Conservation (phyloP, 2,888 invertebrate genomes). For the Stenodema calcarata region DNA sequence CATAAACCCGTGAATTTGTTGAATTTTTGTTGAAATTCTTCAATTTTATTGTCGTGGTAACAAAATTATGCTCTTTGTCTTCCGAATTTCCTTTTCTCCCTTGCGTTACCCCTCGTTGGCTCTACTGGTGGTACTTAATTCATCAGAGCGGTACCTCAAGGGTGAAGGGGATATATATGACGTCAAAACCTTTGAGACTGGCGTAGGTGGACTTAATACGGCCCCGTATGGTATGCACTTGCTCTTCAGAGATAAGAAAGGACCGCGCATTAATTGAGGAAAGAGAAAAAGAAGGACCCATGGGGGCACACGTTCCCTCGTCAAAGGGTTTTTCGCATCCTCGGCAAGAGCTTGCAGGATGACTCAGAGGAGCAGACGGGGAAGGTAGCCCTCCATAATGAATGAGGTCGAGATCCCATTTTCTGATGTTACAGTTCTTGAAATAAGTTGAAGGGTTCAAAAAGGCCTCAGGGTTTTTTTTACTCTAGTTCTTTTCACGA, state of each 20-base stretch:
- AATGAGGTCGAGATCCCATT: not conserved
- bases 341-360: not conserved
- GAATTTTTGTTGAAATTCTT: too few species aligned
- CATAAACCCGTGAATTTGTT: too few species aligned
- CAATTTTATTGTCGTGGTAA: too few species aligned
- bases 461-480: not conserved
- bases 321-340: not conserved
- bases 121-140: too few species aligned
- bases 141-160: too few species aligned
- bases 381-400: not conserved
- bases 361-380: not conserved
- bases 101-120: too few species aligned
- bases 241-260: not conserved
- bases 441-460: not conserved
- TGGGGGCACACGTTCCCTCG: not conserved
- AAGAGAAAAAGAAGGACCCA: not conserved
- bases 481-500: not conserved
- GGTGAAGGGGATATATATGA: too few species aligned
- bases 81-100: too few species aligned
- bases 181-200: not conserved
- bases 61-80: too few species aligned
- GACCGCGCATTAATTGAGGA: not conserved
- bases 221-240: not conserved
- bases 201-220: not conserved
- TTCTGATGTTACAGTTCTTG: constrained; percentile 2